Evolutionary conservation across 2,797 vertebrate genomes (phyloP), one percentile per base, ranked within the genome.

Genomic region (Centropyge bicolor): DNA sequence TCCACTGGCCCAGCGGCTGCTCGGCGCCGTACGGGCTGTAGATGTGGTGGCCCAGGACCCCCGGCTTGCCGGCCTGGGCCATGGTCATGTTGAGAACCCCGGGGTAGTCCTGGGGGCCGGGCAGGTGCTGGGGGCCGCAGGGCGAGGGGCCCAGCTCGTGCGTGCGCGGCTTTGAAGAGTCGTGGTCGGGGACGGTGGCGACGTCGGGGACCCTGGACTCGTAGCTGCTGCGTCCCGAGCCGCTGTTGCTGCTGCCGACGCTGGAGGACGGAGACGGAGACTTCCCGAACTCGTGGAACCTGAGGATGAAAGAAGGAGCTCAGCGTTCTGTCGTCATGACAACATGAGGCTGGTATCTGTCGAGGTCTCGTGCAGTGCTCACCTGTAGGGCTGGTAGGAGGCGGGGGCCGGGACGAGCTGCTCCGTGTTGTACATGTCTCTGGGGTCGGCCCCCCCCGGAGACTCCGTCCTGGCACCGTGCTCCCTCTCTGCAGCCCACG

Each of bases 1-100:
- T 90, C 97, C 97, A 97, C 91, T 97, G 97, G 19, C 92, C 90
- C 5, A 97, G 93, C 10, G 95, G 85, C 84, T 97, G 96, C 88
- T 98, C 97, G 0, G 93, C 38, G 54, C 93, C 60, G 2, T 97
- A 97, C 0, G 97, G 94, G 65, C 86, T 84, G 90, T 97, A 97
- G 85, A 97, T 57, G 87, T 94, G 95, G 74, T 96, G 95, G 0
- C 96, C 86, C 1, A 96, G 93, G 63, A 96, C 70, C 4, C 92
- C 94, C 0, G 96, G 90, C 76, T 97, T 97, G 0, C 94, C 79
- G 0, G 95, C 78, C 82, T 95, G 96, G 24, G 94, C 86, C 92
- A 96, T 80, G 80, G 92, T 91, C 94, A 96, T 91, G 89, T 96
- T 96, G 70, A 96, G 92, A 56, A 95, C 93, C 36, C 96, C 96